These are phyloP conservation scores for Shinisaurus crocodilurus DNA, from an alignment of 2,113 vertebrate species.

Conservation along the genomic window DNA sequence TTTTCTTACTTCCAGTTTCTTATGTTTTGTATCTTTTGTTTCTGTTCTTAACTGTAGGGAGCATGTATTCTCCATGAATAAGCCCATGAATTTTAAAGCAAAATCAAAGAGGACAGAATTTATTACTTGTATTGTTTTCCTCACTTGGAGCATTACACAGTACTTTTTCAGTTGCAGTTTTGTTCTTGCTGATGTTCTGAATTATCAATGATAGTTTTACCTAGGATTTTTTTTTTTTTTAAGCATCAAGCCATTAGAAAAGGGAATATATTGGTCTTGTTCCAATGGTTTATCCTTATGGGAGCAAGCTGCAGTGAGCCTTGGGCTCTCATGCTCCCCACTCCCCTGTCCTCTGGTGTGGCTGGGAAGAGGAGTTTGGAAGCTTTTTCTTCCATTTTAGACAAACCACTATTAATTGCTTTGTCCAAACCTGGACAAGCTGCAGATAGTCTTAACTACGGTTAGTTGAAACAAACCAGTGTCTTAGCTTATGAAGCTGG, in stretches of 20 bases:
- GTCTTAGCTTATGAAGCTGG: not conserved
- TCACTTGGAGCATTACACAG: constrained; percentile 5
- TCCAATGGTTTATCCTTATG: not conserved
- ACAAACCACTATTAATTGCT: not conserved
- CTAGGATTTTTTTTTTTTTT: not conserved
- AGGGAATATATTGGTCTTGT: not conserved
- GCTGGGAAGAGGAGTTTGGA: not conserved
- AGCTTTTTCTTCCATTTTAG: not conserved
- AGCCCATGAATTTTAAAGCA: not conserved
- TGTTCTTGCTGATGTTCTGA: constrained; percentile 7
- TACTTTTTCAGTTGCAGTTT: constrained; percentile 26
- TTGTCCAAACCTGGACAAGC: not conserved
- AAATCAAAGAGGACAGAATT: not conserved
- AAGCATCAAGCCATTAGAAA: not conserved
- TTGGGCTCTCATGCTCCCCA: not conserved
- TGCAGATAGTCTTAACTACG: not conserved
- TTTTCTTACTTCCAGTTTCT: constrained; percentile 35
- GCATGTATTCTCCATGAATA: constrained; percentile 4
- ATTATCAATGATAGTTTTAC: not conserved
- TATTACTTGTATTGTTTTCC: constrained; percentile 16
- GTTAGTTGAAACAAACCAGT: not conserved
- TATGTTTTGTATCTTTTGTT: constrained; percentile 13
- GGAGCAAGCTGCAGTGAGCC: not conserved
- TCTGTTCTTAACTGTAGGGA: constrained; percentile 12
- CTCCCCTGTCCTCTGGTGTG: not conserved